Evolutionary conservation across 2,888 invertebrate species (phyloP), one percentile per base, ranked within the genome.

Genomic region (Opisthograptis luteolata): DNA sequence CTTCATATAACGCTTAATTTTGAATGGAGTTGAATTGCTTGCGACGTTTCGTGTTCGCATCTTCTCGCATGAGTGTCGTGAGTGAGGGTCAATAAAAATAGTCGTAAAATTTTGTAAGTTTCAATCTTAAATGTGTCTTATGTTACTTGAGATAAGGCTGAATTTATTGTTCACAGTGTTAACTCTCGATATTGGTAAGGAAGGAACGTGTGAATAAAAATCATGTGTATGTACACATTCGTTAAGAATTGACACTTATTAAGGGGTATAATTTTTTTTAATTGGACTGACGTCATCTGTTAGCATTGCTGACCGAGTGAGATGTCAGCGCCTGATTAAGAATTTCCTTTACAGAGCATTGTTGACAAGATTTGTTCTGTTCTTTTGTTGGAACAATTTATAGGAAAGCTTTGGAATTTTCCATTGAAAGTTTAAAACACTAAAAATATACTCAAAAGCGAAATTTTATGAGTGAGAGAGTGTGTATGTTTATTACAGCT

Each of bases 201-300:
- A 76, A 77, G 80, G 80, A 71, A 87, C 83, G 89, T 87, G 89
- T 87, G 87, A 88, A 86, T 87, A 86, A 88, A 88, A 90, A 90
- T 90, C 88, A 87, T 87, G 77, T 82, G 84, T 86, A 86, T 83
- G 84, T 88, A 88, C 88, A 85, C 89, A 88, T 90, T 89, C 85
- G 87, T 90, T 90, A 88, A 84, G 86, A 87, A 89, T 88, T 90
- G 90, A 89, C 90, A 90, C 89, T 87, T 89, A 88, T 88, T 88
- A 89, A 88, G 76, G 81, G 84, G 83, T 83, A 86, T 88, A 87
- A 87, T 87, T 87, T 87, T 87, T 46, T 89, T 89, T 87, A 89
- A 90, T 90, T 90, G 88, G 87, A 77, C 84, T 89, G 89, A 89
- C 90, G 87, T 84, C 88, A 90, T 86, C 83, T 66, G 80, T 86